Evolutionary conservation across 2,113 vertebrate genomes (phyloP), one percentile per base, ranked within the genome.

Genomic region (Arizona elegans): DNA sequence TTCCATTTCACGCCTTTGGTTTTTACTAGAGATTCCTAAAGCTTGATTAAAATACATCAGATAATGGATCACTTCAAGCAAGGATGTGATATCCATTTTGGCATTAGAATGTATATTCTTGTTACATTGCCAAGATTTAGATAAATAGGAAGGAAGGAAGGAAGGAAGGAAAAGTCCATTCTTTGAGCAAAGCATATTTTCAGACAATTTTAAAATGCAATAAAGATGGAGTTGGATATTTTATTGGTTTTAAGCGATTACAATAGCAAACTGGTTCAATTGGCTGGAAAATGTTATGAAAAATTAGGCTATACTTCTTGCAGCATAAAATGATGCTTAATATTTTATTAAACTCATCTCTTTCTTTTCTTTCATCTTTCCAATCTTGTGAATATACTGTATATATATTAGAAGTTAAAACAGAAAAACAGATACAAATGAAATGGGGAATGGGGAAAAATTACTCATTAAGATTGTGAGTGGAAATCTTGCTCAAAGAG

Each of bases 121-220:
- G n/a, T 81, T 81, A 81, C 2, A 8, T 81, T 33, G 70, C 15
- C 13, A 81, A 81, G 70, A 81, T 81, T 38, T 19, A 81, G 33
- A 33, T 75, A 17, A 75, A 33, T 7, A 15, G 13, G 11, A 54
- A 54, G 53, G 53, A 54, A 54, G 53, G 12, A 54, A 54, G 53
- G 12, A 55, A 56, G 55, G 17, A 56, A 56, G 55, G 15, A 56
- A 17, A 56, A 21, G 17, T 8, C 55, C 88, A 53, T 24, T 5
- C 7, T 38, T 89, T 75, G 91, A 93, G 92, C 70, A 87, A 95
- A 93, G 26, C 0, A 0, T 33, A 2, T 94, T 90, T 90, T 94
- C 65, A 95, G 90, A 89, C 89, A 96, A 75, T 75, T 94, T 92
- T 89, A 89, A 94, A 95, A 94, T 94, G 75, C 89, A 95, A 87